These are phyloP conservation scores for Sphinx pinastri DNA, from an alignment of 2,888 invertebrate species.

Conservation along the genomic window DNA sequence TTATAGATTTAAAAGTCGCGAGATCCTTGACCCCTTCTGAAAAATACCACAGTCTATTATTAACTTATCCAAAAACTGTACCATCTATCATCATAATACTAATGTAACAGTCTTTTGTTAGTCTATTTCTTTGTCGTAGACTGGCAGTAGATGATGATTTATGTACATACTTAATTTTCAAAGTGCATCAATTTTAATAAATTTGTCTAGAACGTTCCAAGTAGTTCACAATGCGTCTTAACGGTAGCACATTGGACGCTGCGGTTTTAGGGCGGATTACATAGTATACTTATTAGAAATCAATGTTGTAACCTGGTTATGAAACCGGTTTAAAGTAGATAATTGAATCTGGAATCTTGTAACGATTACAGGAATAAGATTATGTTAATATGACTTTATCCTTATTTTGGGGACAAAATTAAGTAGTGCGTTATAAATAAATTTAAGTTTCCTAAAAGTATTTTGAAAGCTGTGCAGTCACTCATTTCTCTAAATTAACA, in stretches of 20 bases:
- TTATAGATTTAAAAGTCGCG: neutral
- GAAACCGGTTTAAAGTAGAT: neutral
- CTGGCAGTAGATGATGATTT: slow-evolving; percentile 19
- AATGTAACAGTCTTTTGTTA: neutral
- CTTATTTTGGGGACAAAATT: too few relatives aligned
- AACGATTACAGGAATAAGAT: neutral
- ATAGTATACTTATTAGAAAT: neutral
- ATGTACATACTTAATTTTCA: neutral
- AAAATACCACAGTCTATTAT: neutral
- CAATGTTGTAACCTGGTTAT: neutral
- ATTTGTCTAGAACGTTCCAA: neutral
- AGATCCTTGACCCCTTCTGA: neutral
- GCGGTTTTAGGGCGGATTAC: neutral
- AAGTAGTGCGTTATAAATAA: too few relatives aligned
- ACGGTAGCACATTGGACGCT: neutral
- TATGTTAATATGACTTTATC: neutral
- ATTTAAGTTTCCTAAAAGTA: too few relatives aligned
- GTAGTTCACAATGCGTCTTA: neutral
- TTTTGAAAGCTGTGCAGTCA: too few relatives aligned
- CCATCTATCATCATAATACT: neutral
- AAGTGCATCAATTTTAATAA: slow-evolving; percentile 31
- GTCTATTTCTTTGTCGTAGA: neutral
- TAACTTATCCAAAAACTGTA: neutral
- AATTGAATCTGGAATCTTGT: neutral
- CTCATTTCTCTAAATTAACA: too few relatives aligned